Conservation (phyloP, 2,888 invertebrate genomes). For the Drosophila phalerata region DNA sequence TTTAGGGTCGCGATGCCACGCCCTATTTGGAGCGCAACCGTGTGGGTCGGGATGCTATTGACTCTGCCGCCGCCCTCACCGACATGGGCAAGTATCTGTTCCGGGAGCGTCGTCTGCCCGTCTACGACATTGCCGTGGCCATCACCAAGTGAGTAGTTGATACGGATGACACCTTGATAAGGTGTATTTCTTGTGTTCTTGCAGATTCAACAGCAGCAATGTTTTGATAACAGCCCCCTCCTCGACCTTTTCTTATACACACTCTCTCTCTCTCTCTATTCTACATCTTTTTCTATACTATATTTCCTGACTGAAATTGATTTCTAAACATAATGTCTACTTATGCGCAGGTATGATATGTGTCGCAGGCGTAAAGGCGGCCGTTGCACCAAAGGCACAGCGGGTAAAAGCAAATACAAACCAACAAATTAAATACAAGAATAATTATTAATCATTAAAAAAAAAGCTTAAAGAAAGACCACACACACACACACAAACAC, state of each 20-base stretch:
- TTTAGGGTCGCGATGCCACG: slow-evolving; percentile 96
- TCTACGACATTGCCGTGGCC: slow-evolving; percentile 97
- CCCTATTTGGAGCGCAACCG: slow-evolving; percentile 97
- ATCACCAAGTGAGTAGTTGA: slow-evolving; percentile 94
- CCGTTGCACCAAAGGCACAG: slow-evolving; percentile 98
- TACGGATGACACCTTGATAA: slow-evolving; percentile 2
- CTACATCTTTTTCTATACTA: slow-evolving; percentile 1
- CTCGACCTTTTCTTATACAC: slow-evolving; percentile 2
- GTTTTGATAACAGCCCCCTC: slow-evolving; percentile 30
- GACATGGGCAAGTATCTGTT: slow-evolving; percentile 99
- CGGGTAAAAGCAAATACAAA: slow-evolving; percentile 90
- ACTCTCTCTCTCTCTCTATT: slow-evolving; percentile 6
- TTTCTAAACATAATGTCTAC: slow-evolving; percentile 56
- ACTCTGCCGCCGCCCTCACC: slow-evolving; percentile 96
- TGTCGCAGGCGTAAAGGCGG: slow-evolving; percentile 98
- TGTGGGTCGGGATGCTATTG: slow-evolving; percentile 96
- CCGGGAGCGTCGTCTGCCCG: slow-evolving; percentile 96
- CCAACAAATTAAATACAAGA: slow-evolving; percentile 32
- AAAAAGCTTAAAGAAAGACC: slow-evolving; percentile 39
- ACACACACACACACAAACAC: slow-evolving; percentile 43
- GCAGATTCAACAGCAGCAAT: slow-evolving; percentile 62
- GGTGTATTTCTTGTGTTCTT: slow-evolving; percentile 60
- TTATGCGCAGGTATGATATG: slow-evolving; percentile 96
- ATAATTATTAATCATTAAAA: slow-evolving; percentile 24
- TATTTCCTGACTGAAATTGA: slow-evolving; percentile 28